Evolutionary conservation across 2,888 invertebrate species (phyloP).

Genomic region (Plemyria rubiginata): DNA sequence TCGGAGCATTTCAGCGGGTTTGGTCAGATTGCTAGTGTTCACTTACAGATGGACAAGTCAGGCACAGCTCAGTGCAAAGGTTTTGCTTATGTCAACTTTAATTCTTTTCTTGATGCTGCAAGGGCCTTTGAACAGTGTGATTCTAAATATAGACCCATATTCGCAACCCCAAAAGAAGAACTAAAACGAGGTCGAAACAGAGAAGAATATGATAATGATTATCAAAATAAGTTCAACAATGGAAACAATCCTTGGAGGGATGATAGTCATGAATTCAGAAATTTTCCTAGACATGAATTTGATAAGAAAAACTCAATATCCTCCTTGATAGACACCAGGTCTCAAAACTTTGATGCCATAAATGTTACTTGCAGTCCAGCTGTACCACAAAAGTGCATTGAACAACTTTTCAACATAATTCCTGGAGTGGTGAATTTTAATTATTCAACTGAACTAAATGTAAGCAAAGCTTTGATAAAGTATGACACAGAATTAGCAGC

Average conservation of each 20-base stretch:
- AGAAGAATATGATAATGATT: conserved; percentile 52
- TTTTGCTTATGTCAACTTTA: conserved; percentile 95
- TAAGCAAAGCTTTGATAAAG: conserved; percentile 67
- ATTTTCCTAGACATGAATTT: conserved; percentile 41
- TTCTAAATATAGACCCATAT: conserved; percentile 93
- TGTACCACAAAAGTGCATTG: conserved; percentile 90
- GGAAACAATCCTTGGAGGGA: conserved; percentile 28
- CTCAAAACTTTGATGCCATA: conserved; percentile 86
- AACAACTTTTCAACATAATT: conserved; percentile 94
- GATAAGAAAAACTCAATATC: conserved; percentile 45
- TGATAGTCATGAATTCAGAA: conserved; percentile 28
- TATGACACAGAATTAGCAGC: conserved; percentile 70
- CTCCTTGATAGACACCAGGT: conserved; percentile 52
- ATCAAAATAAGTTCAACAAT: conserved; percentile 19
- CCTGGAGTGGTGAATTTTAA: conserved; percentile 84
- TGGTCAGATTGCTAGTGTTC: conserved; percentile 91
- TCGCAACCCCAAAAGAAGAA: conserved; percentile 92
- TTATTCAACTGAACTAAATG: conserved; percentile 80
- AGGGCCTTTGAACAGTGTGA: conserved; percentile 95
- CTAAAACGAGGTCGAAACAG: conserved; percentile 68
- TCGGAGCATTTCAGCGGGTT: conserved; percentile 93
- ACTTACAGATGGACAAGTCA: conserved; percentile 89
- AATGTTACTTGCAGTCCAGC: conserved; percentile 89
- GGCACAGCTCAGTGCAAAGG: conserved; percentile 93
- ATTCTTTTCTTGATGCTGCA: conserved; percentile 92